Conservation (phyloP, 2,888 invertebrate species). For the Adineta ricciae region DNA sequence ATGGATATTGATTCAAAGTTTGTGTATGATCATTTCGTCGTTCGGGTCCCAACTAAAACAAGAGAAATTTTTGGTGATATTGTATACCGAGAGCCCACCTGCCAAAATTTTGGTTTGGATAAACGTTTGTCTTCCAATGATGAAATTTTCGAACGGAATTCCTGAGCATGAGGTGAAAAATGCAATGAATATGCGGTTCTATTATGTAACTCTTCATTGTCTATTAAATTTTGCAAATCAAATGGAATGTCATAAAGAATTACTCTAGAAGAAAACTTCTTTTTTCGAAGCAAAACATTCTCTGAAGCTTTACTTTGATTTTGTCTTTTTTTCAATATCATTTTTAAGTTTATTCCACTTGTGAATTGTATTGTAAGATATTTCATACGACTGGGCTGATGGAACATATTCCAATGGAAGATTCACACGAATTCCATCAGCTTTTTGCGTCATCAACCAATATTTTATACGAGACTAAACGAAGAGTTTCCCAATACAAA, state of each 20-base stretch:
- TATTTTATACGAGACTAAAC: background rate
- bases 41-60: background rate
- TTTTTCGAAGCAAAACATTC: too few species aligned
- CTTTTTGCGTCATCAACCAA: background rate
- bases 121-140: background rate
- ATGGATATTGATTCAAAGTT: conserved; percentile 39
- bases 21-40: conserved; percentile 37
- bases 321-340: background rate
- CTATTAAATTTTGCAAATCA: background rate
- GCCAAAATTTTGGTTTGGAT: background rate
- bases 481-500: background rate
- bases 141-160: background rate
- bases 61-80: too few species aligned
- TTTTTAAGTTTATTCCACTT: background rate
- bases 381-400: background rate
- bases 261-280: background rate
- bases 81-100: background rate
- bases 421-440: background rate
- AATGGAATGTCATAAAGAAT: background rate
- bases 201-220: background rate
- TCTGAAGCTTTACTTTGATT: background rate
- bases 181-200: background rate
- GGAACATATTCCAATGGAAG: background rate
- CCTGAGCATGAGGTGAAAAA: background rate
- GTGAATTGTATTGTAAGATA: background rate